Evolutionary conservation across 2,888 invertebrate species (phyloP).

Genomic region (Aricia artaxerxes): DNA sequence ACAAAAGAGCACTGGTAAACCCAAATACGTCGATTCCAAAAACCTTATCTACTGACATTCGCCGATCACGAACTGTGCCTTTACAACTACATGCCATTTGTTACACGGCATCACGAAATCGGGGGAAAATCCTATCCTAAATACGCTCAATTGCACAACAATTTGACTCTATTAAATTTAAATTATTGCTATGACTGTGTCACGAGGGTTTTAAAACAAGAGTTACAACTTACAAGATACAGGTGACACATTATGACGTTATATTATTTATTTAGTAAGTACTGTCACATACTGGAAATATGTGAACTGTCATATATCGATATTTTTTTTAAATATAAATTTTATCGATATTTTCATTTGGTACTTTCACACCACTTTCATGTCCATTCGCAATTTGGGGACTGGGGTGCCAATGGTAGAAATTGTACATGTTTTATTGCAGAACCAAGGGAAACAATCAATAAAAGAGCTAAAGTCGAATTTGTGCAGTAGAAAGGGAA

Average conservation of each 20-base stretch:
- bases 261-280: background rate
- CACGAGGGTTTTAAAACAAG: background rate
- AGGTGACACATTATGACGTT: background rate
- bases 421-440: no score
- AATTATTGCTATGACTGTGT: slow-evolving; percentile 13
- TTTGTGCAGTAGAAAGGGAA: no score
- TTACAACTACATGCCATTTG: slow-evolving; percentile 72
- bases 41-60: slow-evolving; percentile 54
- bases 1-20: slow-evolving; percentile 21
- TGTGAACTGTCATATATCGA: no score
- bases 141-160: slow-evolving; percentile 36
- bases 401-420: no score
- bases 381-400: no score
- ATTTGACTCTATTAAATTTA: slow-evolving; percentile 11
- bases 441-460: no score
- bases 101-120: slow-evolving; percentile 61
- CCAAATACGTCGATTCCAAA: slow-evolving; percentile 55
- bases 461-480: no score
- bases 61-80: slow-evolving; percentile 72
- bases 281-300: no score
- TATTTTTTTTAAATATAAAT: no score
- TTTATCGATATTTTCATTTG: no score
- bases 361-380: no score
- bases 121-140: slow-evolving; percentile 70
- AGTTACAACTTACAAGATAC: background rate